Percentiles rank a stretch among this genome's conserved stretches.
Conservation (phyloP, 2,888 invertebrate species). For the Coecobrya sp. region DNA sequence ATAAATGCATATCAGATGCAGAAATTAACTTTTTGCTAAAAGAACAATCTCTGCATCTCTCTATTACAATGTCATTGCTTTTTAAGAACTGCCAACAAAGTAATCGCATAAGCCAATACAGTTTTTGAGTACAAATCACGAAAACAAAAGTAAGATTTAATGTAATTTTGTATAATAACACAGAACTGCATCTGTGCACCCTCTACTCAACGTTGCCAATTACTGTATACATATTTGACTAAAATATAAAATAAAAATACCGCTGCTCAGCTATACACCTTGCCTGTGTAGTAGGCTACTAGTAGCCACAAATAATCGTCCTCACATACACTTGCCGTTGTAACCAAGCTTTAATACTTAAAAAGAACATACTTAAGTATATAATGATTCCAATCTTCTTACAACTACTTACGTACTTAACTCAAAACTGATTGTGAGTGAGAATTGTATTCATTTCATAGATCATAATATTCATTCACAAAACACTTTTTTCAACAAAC, state of each 20-base stretch:
- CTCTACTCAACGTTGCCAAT: not conserved
- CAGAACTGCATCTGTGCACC: not conserved
- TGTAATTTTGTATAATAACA: not conserved
- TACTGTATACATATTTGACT: not conserved
- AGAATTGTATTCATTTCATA: not conserved
- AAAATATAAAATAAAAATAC: conserved; percentile 23
- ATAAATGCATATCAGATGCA: conserved; percentile 32
- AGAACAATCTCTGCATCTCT: not conserved
- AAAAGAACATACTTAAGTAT: conserved; percentile 47
- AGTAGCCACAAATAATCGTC: not conserved
- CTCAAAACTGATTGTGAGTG: too few species aligned
- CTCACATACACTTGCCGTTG: not conserved
- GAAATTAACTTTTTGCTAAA: not conserved
- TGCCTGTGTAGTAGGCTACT: too few species aligned
- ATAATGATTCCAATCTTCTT: conserved; percentile 36
- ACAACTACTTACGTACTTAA: not conserved
- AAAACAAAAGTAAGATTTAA: not conserved
- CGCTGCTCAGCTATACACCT: not conserved
- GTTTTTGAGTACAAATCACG: too few species aligned
- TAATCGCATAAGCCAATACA: not conserved
- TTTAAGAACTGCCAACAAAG: not conserved
- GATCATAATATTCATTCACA: too few species aligned
- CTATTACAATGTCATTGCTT: not conserved
- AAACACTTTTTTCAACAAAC: too few species aligned
- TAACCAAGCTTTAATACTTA: not conserved